A percentile compares a stretch with the other conserved stretches of the same genome.
Evolutionary conservation across 2,888 invertebrate species (phyloP).

Genomic region (Plagiodera versicolora): DNA sequence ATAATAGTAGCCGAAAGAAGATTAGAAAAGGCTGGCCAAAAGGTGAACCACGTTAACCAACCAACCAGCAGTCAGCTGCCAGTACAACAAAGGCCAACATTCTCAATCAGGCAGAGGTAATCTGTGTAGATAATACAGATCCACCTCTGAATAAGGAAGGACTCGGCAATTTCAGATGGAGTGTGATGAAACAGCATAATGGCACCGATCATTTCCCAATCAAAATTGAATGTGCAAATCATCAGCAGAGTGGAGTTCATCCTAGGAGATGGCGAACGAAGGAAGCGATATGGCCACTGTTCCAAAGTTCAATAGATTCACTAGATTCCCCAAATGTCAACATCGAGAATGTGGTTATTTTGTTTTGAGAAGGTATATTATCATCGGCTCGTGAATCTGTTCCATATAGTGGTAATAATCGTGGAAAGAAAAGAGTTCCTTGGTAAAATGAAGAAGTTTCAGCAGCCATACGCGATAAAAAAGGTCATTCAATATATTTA

Average conservation of each 20-base stretch:
- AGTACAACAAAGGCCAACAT: too few relatives aligned
- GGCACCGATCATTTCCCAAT: constrained; percentile 2
- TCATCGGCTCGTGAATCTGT: background rate
- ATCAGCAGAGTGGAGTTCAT: background rate
- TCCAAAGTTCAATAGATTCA: background rate
- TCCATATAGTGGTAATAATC: background rate
- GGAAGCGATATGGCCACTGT: background rate
- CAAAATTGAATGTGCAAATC: background rate
- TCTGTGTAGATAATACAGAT: background rate
- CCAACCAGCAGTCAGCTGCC: too few relatives aligned
- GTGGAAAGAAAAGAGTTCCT: constrained; percentile 3
- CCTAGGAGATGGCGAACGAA: background rate
- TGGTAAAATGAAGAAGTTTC: constrained; percentile 7
- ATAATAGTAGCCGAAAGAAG: background rate
- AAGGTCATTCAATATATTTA: constrained; percentile 1
- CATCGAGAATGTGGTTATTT: background rate
- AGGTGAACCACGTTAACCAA: too few relatives aligned
- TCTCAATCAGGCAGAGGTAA: background rate
- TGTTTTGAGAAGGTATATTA: background rate
- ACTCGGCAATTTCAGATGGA: constrained; percentile 11
- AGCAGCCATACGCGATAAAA: background rate
- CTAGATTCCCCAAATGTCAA: background rate
- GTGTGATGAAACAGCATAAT: constrained; percentile 5
- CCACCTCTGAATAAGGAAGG: background rate
- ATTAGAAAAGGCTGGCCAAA: constrained; percentile 9